Evolutionary conservation across 2,797 vertebrate species (phyloP).

Genomic region (Brachymystax lenok): DNA sequence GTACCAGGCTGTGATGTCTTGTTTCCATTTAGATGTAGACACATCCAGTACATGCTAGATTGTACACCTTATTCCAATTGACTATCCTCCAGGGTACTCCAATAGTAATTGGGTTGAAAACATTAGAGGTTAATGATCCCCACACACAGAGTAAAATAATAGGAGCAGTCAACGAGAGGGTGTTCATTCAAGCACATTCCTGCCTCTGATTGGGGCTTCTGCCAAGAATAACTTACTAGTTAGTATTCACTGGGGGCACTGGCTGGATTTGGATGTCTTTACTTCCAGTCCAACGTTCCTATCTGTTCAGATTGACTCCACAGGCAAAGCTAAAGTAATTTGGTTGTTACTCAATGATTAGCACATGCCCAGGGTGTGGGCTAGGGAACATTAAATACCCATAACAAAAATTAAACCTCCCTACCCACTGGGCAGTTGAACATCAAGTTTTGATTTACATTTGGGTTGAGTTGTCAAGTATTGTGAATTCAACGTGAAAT

Average conservation of each 20-base stretch:
- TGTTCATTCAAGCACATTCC: conserved; percentile 40
- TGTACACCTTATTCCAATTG: conserved; percentile 13
- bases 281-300: background rate
- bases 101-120: conserved; percentile 41
- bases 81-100: conserved; percentile 10
- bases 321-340: conserved; percentile 43
- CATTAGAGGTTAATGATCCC: conserved; percentile 53
- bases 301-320: conserved; percentile 37
- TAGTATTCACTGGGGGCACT: background rate
- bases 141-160: conserved; percentile 30
- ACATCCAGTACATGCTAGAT: conserved; percentile 13
- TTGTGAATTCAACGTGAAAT: conserved; percentile 5
- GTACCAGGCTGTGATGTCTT: too few relatives aligned
- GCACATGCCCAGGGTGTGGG: conserved; percentile 26
- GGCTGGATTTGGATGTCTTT: background rate
- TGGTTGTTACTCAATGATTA: conserved; percentile 65
- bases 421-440: background rate
- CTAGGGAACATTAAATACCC: conserved; percentile 45
- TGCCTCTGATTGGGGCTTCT: conserved; percentile 26
- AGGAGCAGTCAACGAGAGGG: conserved; percentile 18
- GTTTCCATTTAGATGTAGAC: background rate
- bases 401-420: conserved; percentile 51
- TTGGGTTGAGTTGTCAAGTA: conserved; percentile 20
- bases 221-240: conserved; percentile 33
- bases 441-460: too few relatives aligned